Base-by-base conservation (phyloP, 2,888 invertebrate genomes). In the Chesias legatella region DNA sequence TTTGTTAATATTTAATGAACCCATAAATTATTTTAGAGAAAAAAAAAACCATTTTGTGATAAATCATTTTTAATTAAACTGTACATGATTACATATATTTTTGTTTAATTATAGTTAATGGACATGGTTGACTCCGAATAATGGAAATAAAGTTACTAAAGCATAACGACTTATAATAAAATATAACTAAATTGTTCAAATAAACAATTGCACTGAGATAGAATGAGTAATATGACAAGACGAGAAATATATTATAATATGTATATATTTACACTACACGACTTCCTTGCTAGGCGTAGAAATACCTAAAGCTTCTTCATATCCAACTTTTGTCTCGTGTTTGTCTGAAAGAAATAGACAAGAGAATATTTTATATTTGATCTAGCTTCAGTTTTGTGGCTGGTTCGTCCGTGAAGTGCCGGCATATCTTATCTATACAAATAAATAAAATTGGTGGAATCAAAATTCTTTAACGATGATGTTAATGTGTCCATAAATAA, bases 201-300 rank as follows among this genome's bases (percentile, higher is more conserved):
- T 70, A 61, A 79, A 78, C 72, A 73, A 80, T 84, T 84, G 84
- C 85, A 84, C 83, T 80, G 82, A 77, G 67, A 75, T 64, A 74
- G 72, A 67, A 61, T 67, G 68, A 63, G 63, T 66, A 67, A 61
- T 42, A 58, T 62, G 53, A 56, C 57, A 53, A 62, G 74, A 71
- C 64, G 64, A 72, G 48, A 54, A 54, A 54, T 44, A 35, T 39
- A 58, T 41, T 48, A 49, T n/a, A 55, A 23, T 44, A 43, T 38
- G 37, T 20, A 22, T 26, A 21, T 43, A 25, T 39, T 37, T 72
- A 68, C 66, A 77, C 79, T 90, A 90, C 73, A 90, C 81, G 66
- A 94, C 92, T 82, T 96, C 95, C 83, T 97, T 96, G 64, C 95
- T 96, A 7, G 97, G 96, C 24, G 96, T 97, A 30, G 96, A 96